phyloP scores from a whole-genome alignment of 2,113 vertebrate genomes.

The Promerops cafer region DNA sequence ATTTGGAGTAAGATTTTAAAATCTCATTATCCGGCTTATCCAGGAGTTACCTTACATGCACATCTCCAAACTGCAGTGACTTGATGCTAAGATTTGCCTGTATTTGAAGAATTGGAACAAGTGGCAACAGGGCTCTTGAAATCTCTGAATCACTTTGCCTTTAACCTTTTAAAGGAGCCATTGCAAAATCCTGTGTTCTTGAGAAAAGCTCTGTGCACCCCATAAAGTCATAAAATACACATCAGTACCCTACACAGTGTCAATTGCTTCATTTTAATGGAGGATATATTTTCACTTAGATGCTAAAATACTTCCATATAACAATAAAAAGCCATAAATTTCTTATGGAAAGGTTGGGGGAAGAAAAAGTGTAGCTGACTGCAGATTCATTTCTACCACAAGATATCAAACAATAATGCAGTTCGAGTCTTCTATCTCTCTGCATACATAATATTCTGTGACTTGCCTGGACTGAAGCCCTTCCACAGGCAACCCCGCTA shows the following conservation, averaged over 20 bases:
- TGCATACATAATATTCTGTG: background rate
- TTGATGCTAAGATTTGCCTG: background rate
- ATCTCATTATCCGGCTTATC: background rate
- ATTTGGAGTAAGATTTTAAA: background rate
- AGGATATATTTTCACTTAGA: background rate
- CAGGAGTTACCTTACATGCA: background rate
- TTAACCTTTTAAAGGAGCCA: background rate
- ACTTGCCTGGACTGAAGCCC: background rate
- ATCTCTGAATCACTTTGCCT: background rate
- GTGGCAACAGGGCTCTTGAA: background rate
- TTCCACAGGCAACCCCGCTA: background rate
- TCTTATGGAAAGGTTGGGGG: background rate
- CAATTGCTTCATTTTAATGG: conserved; percentile 24
- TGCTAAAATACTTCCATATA: background rate
- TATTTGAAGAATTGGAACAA: background rate
- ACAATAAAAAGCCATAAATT: background rate
- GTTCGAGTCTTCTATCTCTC: background rate
- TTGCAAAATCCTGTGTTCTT: background rate
- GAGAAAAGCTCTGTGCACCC: background rate
- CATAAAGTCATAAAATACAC: background rate
- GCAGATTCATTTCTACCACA: background rate
- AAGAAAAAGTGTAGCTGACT: background rate
- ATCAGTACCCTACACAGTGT: background rate
- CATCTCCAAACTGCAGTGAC: background rate
- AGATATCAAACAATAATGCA: background rate